These are phyloP conservation scores for Acanthacorydalis orientalis DNA, from an alignment of 2,888 invertebrate species.

Conservation along the genomic window DNA sequence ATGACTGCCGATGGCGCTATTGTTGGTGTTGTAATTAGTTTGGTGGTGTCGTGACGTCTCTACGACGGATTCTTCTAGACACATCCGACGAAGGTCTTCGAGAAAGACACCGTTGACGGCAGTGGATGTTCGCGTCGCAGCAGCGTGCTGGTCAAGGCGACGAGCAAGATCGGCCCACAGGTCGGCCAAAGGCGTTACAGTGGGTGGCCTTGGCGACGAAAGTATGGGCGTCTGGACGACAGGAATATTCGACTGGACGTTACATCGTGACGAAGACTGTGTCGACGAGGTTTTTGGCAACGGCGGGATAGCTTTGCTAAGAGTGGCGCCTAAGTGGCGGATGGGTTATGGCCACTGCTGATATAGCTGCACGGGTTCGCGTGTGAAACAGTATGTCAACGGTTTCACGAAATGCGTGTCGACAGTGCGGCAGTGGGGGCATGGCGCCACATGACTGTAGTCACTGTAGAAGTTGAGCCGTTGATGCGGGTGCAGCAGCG, in stretches of 20 bases:
- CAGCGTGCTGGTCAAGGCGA: background rate
- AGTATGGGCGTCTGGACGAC: background rate
- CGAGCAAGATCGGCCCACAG: constrained; percentile 5
- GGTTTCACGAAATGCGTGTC: constrained; percentile 95
- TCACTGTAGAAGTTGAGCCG: constrained; percentile 86
- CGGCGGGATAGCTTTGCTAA: constrained; percentile 12
- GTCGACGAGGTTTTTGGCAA: background rate
- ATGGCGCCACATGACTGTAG: constrained; percentile 81
- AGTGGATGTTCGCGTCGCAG: background rate
- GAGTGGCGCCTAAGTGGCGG: constrained; percentile 46
- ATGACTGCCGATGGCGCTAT: background rate
- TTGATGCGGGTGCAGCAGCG: constrained; percentile 72
- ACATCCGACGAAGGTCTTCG: constrained; percentile 4
- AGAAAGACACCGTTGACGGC: constrained; percentile 2
- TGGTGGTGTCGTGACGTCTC: constrained; percentile 1
- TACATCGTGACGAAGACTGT: background rate
- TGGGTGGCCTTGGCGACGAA: background rate
- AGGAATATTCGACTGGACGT: background rate
- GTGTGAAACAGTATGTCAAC: constrained; percentile 66
- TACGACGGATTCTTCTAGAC: constrained; percentile 2
- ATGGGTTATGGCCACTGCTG: constrained; percentile 81
- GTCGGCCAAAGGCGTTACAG: background rate
- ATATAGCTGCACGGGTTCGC: constrained; percentile 47
- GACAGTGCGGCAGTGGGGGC: constrained; percentile 77
- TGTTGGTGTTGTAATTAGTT: background rate